These are phyloP conservation scores for Callopanchax toddi DNA, from an alignment of 2,113 vertebrate genomes.

Conservation along the genomic window DNA sequence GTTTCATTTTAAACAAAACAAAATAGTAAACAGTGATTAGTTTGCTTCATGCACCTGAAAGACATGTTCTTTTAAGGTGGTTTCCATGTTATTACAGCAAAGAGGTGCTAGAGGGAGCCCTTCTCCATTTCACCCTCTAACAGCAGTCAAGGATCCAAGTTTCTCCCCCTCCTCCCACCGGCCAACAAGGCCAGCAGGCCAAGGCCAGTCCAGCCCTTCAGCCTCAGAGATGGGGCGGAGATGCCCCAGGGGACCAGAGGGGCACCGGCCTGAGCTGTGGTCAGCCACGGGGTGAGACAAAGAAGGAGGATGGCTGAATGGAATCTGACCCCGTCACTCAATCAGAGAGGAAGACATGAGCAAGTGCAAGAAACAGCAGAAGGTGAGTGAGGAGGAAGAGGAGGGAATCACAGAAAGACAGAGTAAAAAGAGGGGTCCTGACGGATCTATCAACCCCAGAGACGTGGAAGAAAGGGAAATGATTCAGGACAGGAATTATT, in stretches of 20 bases:
- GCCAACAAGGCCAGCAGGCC: slow-evolving; percentile 52
- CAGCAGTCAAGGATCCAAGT: slow-evolving; percentile 21
- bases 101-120: slow-evolving; percentile 80
- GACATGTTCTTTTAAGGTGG: neutral
- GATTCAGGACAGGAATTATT: slow-evolving; percentile 61
- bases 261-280: slow-evolving; percentile 42
- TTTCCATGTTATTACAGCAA: slow-evolving; percentile 63
- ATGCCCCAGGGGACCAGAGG: slow-evolving; percentile 51
- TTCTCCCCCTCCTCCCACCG: slow-evolving; percentile 10
- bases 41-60: slow-evolving; percentile 14
- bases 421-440: slow-evolving; percentile 29
- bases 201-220: slow-evolving; percentile 65
- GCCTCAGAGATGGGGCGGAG: slow-evolving; percentile 53
- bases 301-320: slow-evolving; percentile 56
- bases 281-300: slow-evolving; percentile 61
- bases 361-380: slow-evolving; percentile 20
- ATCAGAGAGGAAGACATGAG: slow-evolving; percentile 17
- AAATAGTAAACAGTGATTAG: neutral
- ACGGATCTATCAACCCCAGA: slow-evolving; percentile 22
- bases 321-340: slow-evolving; percentile 70
- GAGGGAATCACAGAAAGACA: slow-evolving; percentile 33
- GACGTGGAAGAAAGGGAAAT: slow-evolving; percentile 37
- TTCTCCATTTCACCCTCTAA: slow-evolving; percentile 54
- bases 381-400: slow-evolving; percentile 9
- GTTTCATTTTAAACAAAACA: neutral